Percentiles rank a stretch among this genome's conserved stretches.
Conservation (phyloP, 2,888 invertebrate genomes). For the Drosophila mercatorum region DNA sequence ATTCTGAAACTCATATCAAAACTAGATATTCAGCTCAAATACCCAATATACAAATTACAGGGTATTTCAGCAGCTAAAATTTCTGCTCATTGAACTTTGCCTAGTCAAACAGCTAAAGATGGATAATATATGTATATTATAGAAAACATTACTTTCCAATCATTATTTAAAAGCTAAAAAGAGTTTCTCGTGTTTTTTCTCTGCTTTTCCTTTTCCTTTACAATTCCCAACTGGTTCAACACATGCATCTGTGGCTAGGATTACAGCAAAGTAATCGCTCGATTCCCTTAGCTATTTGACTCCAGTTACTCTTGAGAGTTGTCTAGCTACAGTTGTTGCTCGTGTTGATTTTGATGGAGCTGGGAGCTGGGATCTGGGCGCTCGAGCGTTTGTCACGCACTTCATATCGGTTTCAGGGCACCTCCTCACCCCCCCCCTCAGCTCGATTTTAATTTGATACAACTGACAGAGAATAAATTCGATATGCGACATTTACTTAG, state of each 20-base stretch:
- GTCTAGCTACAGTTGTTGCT: background rate
- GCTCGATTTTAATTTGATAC: constrained; percentile 60
- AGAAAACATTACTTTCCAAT: background rate
- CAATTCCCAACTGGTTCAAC: constrained; percentile 9
- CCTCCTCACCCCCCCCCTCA: background rate
- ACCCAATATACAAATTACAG: background rate
- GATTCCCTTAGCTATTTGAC: background rate
- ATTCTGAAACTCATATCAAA: background rate
- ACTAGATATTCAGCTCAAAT: background rate
- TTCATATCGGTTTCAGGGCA: constrained; percentile 10
- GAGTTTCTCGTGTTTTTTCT: background rate
- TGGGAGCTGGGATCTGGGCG: constrained; percentile 1
- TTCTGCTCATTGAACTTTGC: background rate
- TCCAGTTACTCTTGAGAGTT: background rate
- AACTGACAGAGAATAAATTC: constrained; percentile 33
- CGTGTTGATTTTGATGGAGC: constrained; percentile 12
- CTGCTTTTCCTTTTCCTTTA: background rate
- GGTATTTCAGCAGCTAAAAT: background rate
- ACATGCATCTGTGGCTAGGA: background rate
- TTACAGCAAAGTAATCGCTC: background rate
- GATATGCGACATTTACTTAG: constrained; percentile 55
- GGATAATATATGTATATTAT: background rate
- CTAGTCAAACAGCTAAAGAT: background rate
- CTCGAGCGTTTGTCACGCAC: constrained; percentile 1
- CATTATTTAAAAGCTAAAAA: background rate